These are phyloP conservation scores for Copsychus sechellarum DNA, from an alignment of 2,113 vertebrate species.

Conservation along the genomic window DNA sequence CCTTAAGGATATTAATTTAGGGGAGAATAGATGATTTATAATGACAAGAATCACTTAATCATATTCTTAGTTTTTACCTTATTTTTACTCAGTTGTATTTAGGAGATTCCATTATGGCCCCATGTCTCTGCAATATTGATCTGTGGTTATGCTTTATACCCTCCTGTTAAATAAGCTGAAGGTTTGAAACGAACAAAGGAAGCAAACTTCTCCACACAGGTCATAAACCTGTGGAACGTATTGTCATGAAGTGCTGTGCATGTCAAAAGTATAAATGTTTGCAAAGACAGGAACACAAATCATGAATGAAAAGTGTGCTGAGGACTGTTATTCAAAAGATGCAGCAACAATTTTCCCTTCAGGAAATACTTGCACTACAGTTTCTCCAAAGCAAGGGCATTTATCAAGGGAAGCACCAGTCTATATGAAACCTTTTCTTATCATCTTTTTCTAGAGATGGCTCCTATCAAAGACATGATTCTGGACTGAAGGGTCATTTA, in stretches of 20 bases:
- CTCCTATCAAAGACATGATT: not conserved
- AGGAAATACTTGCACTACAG: not conserved
- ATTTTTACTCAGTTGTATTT: not conserved
- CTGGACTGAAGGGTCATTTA: constrained; percentile 13
- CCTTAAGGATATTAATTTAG: not conserved
- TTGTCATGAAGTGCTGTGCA: not conserved
- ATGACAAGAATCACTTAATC: not conserved
- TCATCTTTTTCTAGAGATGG: not conserved
- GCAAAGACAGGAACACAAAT: not conserved
- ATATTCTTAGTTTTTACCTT: not conserved
- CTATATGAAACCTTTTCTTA: not conserved
- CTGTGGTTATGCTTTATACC: not conserved
- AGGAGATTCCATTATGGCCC: not conserved
- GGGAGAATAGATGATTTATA: not conserved
- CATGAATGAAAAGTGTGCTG: not conserved
- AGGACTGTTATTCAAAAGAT: not conserved
- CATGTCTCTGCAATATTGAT: not conserved
- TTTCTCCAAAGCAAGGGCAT: not conserved
- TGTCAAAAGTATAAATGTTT: not conserved
- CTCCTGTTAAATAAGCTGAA: not conserved
- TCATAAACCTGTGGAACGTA: not conserved
- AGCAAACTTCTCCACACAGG: not conserved
- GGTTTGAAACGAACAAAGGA: not conserved
- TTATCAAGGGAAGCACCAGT: not conserved
- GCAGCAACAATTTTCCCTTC: not conserved